These are phyloP conservation scores for Tylochromis polylepis DNA, from an alignment of 2,113 vertebrate species.

Conservation along the genomic window DNA sequence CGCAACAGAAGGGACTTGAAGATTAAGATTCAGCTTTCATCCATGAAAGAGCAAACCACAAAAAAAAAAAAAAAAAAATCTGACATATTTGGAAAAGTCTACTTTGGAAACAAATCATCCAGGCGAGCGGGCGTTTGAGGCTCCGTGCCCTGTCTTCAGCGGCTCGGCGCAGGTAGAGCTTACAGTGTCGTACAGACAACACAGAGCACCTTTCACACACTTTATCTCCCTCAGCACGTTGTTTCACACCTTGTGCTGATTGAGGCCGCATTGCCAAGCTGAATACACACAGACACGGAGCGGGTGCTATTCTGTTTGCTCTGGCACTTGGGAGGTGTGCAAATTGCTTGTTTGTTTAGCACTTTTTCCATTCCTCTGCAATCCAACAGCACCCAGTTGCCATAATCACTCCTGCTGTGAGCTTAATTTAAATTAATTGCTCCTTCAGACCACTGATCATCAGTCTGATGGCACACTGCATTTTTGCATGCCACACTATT, in stretches of 20 bases:
- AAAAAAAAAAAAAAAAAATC: not conserved
- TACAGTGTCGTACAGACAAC: not conserved
- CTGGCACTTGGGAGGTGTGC: conserved; percentile 61
- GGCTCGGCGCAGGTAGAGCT: not conserved
- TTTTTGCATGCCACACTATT: not conserved
- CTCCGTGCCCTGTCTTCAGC: not conserved
- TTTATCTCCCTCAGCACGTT: conserved; percentile 39
- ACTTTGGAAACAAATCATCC: not conserved
- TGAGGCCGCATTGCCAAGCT: conserved; percentile 51
- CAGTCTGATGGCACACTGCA: not conserved
- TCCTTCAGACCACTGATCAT: conserved; percentile 6
- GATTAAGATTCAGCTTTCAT: not conserved
- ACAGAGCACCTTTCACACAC: conserved; percentile 31
- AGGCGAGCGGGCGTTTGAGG: accelerated
- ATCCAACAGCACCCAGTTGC: conserved; percentile 57
- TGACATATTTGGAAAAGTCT: not conserved
- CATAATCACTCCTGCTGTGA: conserved; percentile 50
- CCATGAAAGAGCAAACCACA: not conserved
- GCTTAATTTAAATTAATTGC: conserved; percentile 49
- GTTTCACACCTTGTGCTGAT: conserved; percentile 64
- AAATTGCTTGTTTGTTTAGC: conserved; percentile 69
- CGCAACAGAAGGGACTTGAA: not conserved
- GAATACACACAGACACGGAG: conserved; percentile 60
- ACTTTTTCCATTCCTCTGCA: conserved; percentile 52
- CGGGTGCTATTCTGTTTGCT: conserved; percentile 60